Evolutionary conservation across 2,113 vertebrate genomes (phyloP).

Genomic region (Cygnus buccinator): DNA sequence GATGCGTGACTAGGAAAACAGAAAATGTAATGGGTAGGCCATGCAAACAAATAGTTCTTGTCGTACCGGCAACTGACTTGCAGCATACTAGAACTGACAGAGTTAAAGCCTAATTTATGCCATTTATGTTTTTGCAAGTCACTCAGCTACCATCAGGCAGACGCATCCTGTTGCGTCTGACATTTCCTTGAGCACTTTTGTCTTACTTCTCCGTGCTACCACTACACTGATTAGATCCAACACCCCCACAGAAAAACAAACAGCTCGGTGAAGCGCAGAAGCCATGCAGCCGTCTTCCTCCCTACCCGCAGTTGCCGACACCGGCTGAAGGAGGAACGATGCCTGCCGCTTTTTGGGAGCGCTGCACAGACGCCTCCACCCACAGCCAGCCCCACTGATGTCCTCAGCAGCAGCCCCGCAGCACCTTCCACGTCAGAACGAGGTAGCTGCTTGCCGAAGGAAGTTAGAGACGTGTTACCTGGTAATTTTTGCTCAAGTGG

Average conservation of each 20-base stretch:
- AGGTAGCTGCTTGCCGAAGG: neutral
- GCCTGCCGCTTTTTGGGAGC: neutral
- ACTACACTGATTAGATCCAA: neutral
- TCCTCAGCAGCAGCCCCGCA: neutral
- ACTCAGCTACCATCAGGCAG: conserved; percentile 13
- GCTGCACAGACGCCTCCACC: neutral
- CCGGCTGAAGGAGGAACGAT: neutral
- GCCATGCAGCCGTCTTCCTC: neutral
- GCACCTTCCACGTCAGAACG: neutral
- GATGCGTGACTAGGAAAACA: neutral
- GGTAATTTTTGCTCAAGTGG: neutral
- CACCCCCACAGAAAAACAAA: neutral
- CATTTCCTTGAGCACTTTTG: conserved; percentile 24
- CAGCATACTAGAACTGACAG: neutral
- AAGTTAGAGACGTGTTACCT: neutral
- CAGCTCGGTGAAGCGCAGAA: neutral
- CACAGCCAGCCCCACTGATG: neutral
- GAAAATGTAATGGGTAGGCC: neutral
- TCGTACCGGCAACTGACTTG: neutral
- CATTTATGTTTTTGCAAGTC: conserved; percentile 26
- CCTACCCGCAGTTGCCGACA: neutral
- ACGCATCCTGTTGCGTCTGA: conserved; percentile 25
- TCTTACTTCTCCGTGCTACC: neutral
- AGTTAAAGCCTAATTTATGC: conserved; percentile 35
- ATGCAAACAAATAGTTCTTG: neutral